Base-by-base conservation (phyloP, 2,888 invertebrate species). In the Phortica magna region DNA sequence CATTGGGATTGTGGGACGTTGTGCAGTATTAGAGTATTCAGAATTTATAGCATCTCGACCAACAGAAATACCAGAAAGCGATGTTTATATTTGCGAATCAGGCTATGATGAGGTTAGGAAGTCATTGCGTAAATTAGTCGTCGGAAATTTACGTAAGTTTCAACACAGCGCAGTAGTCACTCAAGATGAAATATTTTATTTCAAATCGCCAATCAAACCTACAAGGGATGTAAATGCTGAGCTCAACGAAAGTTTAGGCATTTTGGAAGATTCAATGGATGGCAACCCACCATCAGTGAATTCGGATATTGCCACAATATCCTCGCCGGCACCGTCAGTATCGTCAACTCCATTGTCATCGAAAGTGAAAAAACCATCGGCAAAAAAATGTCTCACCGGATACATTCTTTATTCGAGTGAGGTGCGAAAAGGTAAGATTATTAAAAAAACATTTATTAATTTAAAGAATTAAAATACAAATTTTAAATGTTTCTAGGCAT, bases 381-480 rank as follows among this genome's bases (percentile, higher is more conserved):
- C 97, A 80, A 95, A 96, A 87, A 96, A 96, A 93, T 96, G 97
- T 93, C 94, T 97, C 80, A 99, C 98, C 78, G 99, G 99, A 9
- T 99, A 99, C 93, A 99, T 99, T 84, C 94, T 99, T 78, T 99
- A 98, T 93, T 98, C 99, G 61, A 97, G 98, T 89, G 99, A 99
- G 93, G 96, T 98, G 70, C 94, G 99, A 75, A 98, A 98, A 91
- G 95, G 89, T 90, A 78, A 79, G 81, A 14, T 14, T 48, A 48
- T 48, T 48, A 14, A 14, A 14, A 10, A 17, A 31, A 10, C 22
- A 59, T 59, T 73, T 48, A 14, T 12, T 48, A 41, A 0, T n/a
- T 73, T 42, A 65, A 65, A n/a, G 7, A 31, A 10, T n/a, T 31
- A 6, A 68, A 43, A 68, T n/a, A 17, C 2, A 14, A 14, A 19